These are phyloP conservation scores for Drosophila demipolita DNA, from an alignment of 2,888 invertebrate species.

Conservation along the genomic window DNA sequence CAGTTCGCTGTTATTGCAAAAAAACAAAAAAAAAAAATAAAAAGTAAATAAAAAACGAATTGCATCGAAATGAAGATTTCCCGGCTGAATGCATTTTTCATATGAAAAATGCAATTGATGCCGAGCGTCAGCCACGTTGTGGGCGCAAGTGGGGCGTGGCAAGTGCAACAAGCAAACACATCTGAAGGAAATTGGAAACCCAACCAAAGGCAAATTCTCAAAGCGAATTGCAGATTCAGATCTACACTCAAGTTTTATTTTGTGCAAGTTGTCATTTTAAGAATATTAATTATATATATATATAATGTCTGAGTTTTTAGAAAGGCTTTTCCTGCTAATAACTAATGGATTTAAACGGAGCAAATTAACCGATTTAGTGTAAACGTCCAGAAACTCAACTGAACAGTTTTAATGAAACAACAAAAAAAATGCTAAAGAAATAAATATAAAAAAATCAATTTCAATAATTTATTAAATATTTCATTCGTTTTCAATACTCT, in stretches of 20 bases:
- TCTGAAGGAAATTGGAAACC: slow-evolving; percentile 5
- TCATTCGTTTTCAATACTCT: neutral
- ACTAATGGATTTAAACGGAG: neutral
- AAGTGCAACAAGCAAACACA: slow-evolving; percentile 9
- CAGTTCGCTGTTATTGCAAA: neutral
- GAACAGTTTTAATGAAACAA: neutral
- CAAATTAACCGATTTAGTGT: neutral
- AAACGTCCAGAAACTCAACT: neutral
- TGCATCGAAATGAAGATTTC: slow-evolving; percentile 55
- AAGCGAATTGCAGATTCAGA: neutral
- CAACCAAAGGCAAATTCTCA: neutral
- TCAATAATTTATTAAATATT: too few species aligned
- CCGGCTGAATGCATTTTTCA: slow-evolving; percentile 51
- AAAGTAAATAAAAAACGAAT: slow-evolving; percentile 4
- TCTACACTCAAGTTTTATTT: neutral
- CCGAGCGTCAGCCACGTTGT: slow-evolving; percentile 59
- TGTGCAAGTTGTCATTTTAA: neutral
- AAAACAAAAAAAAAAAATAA: slow-evolving; percentile 1
- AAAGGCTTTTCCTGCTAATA: neutral
- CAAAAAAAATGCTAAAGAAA: neutral
- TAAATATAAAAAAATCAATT: too few species aligned
- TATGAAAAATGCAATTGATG: slow-evolving; percentile 75
- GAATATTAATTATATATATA: neutral
- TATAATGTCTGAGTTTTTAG: neutral
- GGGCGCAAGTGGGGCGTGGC: slow-evolving; percentile 53